A percentile compares a stretch with the other conserved stretches of the same genome.
Conservation (phyloP, 2,113 vertebrate genomes). For the Microtus montanus region DNA sequence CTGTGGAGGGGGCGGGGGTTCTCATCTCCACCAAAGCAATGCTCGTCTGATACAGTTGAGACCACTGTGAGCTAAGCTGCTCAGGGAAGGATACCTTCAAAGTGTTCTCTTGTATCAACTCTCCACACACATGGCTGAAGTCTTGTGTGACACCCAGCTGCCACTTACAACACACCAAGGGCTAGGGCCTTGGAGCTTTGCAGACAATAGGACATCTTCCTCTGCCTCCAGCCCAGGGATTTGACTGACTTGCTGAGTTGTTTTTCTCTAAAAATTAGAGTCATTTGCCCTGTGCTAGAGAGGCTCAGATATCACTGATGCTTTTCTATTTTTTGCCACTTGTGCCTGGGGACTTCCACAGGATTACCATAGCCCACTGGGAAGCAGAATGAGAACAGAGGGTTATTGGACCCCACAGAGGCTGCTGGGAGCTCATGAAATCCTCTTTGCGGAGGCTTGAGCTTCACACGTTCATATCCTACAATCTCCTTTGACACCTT, state of each 20-base stretch:
- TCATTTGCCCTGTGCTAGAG: background rate
- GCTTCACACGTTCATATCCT: background rate
- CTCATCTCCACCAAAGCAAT: background rate
- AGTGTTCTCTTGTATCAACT: background rate
- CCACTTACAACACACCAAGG: background rate
- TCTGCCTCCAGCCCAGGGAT: background rate
- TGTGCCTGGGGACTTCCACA: background rate
- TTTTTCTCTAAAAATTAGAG: background rate
- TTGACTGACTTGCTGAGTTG: background rate
- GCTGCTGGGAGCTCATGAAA: background rate
- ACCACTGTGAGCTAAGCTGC: background rate
- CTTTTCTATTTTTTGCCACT: background rate
- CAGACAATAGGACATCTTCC: background rate
- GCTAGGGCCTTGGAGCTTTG: background rate
- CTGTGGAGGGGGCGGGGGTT: background rate
- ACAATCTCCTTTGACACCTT: background rate
- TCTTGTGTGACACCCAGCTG: background rate
- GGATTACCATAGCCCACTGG: background rate
- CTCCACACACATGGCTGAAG: no score
- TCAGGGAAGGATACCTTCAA: background rate
- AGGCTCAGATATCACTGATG: background rate
- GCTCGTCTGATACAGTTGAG: background rate
- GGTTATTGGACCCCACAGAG: background rate
- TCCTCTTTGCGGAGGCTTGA: background rate
- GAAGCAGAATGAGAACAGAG: background rate